Evolutionary conservation across 2,888 invertebrate genomes (phyloP).

Genomic region (Lasius fuliginosus): DNA sequence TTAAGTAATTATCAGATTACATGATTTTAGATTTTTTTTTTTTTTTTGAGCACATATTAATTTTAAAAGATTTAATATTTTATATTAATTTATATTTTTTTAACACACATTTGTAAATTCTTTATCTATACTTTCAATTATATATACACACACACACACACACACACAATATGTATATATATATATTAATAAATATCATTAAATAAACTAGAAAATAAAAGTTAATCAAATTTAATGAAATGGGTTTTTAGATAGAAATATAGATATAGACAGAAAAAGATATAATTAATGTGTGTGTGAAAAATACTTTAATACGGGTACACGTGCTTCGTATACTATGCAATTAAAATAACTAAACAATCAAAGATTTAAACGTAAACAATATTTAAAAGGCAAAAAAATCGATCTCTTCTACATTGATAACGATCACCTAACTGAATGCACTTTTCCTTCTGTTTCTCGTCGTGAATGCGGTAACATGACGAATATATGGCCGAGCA

Average conservation of each 20-base stretch:
- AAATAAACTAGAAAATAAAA: background rate
- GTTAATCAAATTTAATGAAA: background rate
- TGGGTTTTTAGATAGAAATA: background rate
- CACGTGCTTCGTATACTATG: background rate
- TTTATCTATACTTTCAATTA: too few species aligned
- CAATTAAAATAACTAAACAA: background rate
- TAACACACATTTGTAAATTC: background rate
- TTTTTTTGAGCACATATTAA: background rate
- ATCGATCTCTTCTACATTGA: background rate
- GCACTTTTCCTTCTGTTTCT: slow-evolving; percentile 33
- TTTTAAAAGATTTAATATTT: background rate
- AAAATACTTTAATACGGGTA: too few species aligned
- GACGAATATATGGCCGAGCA: slow-evolving; percentile 21
- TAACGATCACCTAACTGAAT: background rate
- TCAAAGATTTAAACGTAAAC: background rate
- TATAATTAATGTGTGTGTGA: background rate
- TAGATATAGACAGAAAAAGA: too few species aligned
- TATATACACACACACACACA: too few species aligned
- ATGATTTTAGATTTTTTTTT: background rate
- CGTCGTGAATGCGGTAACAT: slow-evolving; percentile 41
- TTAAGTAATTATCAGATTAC: background rate
- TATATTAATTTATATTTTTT: background rate
- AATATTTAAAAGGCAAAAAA: background rate
- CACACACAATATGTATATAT: too few species aligned
- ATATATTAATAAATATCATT: background rate